phyloP scores from a whole-genome alignment of 2,113 vertebrate species.

The Mustela nigripes region DNA sequence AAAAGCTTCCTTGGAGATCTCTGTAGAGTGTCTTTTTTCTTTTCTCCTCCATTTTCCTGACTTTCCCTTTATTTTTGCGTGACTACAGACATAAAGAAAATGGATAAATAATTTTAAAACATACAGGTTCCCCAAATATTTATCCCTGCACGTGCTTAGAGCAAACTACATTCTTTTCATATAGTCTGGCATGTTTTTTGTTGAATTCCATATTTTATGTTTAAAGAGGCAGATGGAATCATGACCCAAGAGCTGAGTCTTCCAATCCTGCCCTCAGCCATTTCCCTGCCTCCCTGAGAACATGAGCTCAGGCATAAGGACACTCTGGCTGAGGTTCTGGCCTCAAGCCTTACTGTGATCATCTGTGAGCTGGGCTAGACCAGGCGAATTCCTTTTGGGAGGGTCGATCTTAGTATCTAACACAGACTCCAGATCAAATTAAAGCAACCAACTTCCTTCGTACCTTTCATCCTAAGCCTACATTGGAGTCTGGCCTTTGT shows the following conservation, averaged over 20 bases:
- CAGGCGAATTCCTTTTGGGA: not conserved
- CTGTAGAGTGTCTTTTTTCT: not conserved
- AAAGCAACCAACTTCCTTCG: not conserved
- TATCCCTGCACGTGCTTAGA: not conserved
- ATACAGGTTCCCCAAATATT: not conserved
- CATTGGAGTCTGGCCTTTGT: not conserved
- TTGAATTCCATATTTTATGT: not conserved
- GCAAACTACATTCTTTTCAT: not conserved
- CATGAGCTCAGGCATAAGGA: not conserved
- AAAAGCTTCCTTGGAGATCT: not conserved
- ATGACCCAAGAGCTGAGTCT: not conserved
- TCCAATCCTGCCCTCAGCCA: not conserved
- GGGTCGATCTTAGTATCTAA: not conserved
- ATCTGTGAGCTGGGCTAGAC: not conserved
- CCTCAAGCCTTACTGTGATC: rapidly evolving
- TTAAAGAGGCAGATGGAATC: not conserved
- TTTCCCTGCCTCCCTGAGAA: not conserved
- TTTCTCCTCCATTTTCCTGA: not conserved
- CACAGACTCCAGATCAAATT: not conserved
- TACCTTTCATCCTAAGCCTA: not conserved
- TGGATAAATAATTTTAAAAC: not conserved
- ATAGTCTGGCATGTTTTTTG: not conserved
- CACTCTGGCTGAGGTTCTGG: not conserved
- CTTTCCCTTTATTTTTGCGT: not conserved
- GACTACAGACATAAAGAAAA: not conserved